Evolutionary conservation across 2,888 invertebrate genomes (phyloP).

Genomic region (Ferdinandea cuprea): DNA sequence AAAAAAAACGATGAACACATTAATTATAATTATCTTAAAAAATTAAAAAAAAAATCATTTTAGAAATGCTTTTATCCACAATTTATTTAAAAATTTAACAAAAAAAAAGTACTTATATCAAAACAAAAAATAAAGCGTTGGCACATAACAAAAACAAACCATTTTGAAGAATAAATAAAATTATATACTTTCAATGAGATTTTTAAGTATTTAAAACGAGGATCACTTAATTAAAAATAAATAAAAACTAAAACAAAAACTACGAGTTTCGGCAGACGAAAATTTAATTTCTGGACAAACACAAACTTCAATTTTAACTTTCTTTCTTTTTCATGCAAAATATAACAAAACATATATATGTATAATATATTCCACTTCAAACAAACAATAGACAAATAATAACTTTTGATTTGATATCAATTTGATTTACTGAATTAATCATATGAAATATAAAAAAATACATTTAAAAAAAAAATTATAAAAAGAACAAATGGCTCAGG

Average conservation of each 20-base stretch:
- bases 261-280: conserved; percentile 74
- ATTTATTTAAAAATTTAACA: conserved; percentile 62
- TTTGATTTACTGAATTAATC: conserved; percentile 69
- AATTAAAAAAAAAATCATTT: conserved; percentile 44
- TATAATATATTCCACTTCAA: conserved; percentile 41
- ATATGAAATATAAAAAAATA: conserved; percentile 59
- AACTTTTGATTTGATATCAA: conserved; percentile 54
- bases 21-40: conserved; percentile 31
- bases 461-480: conserved; percentile 63
- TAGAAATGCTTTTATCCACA: conserved; percentile 67
- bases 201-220: conserved; percentile 23
- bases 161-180: conserved; percentile 34
- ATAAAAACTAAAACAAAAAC: conserved; percentile 44
- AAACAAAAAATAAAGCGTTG: conserved; percentile 65
- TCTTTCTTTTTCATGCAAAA: conserved; percentile 32
- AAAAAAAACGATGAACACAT: conserved; percentile 22
- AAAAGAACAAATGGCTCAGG: conserved; percentile 82
- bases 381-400: conserved; percentile 54
- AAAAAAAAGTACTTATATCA: conserved; percentile 52
- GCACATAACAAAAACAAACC: conserved; percentile 58
- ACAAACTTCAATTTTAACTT: conserved; percentile 35
- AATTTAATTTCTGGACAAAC: conserved; percentile 68
- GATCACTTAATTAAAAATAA: conserved; percentile 35
- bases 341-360: background rate
- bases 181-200: conserved; percentile 47